Evolutionary conservation across 2,888 invertebrate genomes (phyloP), one percentile per base, ranked within the genome.

Genomic region (Mylabris sibirica): DNA sequence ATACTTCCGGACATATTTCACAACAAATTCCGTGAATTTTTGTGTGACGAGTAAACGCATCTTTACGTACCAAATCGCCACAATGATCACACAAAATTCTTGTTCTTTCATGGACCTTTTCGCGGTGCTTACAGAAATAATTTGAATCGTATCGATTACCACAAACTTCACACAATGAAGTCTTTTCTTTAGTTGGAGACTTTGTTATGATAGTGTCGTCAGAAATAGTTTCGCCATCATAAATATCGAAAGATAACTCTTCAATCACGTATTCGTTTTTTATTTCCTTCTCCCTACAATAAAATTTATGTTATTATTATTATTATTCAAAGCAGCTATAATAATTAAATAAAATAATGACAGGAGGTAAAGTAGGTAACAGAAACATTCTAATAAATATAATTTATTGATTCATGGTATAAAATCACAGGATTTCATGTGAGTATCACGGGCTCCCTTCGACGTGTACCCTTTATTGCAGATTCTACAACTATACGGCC

Each of bases 391-490:
- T 3, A 35, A 35, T 35, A 35, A 35, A 1, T 35, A 35, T 12
- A 35, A 35, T 11, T 35, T 12, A 38, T 83, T 80, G 72, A 30
- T 85, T 49, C 4, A 49, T 5, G 49, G 49, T 8, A 9, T 49
- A 20, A 20, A 49, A 20, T 49, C 20, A 62, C 78, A 79, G 2
- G 84, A 85, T 49, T 85, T 85, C 72, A 85, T 79, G 74, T 89
- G 90, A 34, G 87, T 78, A 67, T 88, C 89, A 63, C 88, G 80
- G 41, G 88, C 87, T 0, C 88, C 86, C 17, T 85, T 84, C 64
- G 89, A 89, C 0, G 88, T 87, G 67, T 89, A 90, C 0, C 88
- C 87, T 63, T 87, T 86, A 0, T 85, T 87, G 63, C 90, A 90
- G 12, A 86, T 83, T 9, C 86, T 84, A 71, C 90, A 90, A 1